Conservation (phyloP, 2,888 invertebrate species). For the Neoaliturus tenellus region DNA sequence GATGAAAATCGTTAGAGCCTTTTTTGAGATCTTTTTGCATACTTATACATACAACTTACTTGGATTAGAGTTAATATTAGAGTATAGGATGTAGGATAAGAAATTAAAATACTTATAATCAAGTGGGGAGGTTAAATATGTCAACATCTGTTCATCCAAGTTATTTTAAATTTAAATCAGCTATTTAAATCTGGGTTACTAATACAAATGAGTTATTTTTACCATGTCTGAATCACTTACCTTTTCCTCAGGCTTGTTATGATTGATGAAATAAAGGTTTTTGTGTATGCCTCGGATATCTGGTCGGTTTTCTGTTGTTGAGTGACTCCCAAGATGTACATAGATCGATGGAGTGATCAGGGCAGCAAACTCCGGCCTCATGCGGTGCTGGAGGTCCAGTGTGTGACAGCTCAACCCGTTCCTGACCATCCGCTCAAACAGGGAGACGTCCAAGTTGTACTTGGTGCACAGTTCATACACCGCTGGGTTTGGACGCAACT, state of each 20-base stretch:
- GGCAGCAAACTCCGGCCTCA: constrained; percentile 81
- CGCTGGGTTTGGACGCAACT: constrained; percentile 84
- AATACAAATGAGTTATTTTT: too few relatives aligned
- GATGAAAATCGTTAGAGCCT: too few relatives aligned
- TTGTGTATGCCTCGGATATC: constrained; percentile 77
- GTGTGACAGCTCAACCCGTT: constrained; percentile 78
- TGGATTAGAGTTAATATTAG: too few relatives aligned
- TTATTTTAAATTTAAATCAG: too few relatives aligned
- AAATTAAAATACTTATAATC: too few relatives aligned
- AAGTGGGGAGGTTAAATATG: too few relatives aligned
- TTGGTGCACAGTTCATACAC: constrained; percentile 80
- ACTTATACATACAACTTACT: too few relatives aligned
- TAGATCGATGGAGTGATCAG: constrained; percentile 81
- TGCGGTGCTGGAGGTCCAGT: constrained; percentile 83
- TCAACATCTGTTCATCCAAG: too few relatives aligned
- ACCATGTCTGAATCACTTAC: too few relatives aligned
- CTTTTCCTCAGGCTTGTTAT: constrained; percentile 77
- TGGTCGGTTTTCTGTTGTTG: constrained; percentile 76
- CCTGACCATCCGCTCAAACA: constrained; percentile 88
- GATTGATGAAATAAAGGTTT: constrained; percentile 82
- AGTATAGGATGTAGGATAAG: too few relatives aligned
- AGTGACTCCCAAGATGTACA: constrained; percentile 76
- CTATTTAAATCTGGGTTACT: too few relatives aligned
- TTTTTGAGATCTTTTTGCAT: too few relatives aligned
- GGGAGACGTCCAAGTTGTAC: constrained; percentile 84